These are phyloP conservation scores for Drosophila monieri DNA, from an alignment of 2,888 invertebrate species.

Conservation along the genomic window DNA sequence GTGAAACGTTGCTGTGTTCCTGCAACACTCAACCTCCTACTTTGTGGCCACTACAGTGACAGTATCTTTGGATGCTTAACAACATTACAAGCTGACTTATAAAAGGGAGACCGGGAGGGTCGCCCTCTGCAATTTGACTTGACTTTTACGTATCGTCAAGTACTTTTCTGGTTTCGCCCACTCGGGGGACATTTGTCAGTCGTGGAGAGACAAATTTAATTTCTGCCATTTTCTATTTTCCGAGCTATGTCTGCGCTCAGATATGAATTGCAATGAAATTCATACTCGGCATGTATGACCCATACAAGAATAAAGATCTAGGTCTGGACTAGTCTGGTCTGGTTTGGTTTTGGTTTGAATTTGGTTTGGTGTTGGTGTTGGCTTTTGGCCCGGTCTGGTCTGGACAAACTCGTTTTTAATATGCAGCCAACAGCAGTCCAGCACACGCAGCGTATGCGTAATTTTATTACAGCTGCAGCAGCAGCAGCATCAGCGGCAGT, in stretches of 20 bases:
- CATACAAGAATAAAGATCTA: constrained; percentile 1
- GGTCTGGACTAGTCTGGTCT: constrained; percentile 15
- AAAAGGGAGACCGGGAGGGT: constrained; percentile 28
- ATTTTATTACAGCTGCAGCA: constrained; percentile 70
- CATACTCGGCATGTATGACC: constrained; percentile 57
- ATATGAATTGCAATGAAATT: constrained; percentile 79
- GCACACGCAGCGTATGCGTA: constrained; percentile 72
- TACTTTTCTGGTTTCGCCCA: constrained; percentile 80
- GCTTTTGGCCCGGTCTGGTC: constrained; percentile 18
- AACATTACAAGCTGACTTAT: constrained; percentile 82
- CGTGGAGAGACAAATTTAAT: constrained; percentile 81
- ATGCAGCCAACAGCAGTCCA: constrained; percentile 35
- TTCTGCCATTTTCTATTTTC: constrained; percentile 65
- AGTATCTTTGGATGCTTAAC: constrained; percentile 80
- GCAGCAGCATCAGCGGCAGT: constrained; percentile 18
- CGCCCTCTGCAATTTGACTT: constrained; percentile 75
- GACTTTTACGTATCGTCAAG: constrained; percentile 82
- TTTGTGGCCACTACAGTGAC: constrained; percentile 71
- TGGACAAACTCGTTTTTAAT: constrained; percentile 58
- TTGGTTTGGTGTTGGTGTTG: constrained; percentile 20
- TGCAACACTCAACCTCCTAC: constrained; percentile 20
- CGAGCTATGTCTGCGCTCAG: constrained; percentile 65
- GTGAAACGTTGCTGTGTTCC: constrained; percentile 1
- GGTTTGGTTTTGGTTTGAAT: constrained; percentile 23
- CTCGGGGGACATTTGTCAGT: constrained; percentile 83